Percentiles rank a stretch among this genome's conserved stretches.
Evolutionary conservation across 2,797 vertebrate species (phyloP).

Genomic region (Dallia pectoralis): DNA sequence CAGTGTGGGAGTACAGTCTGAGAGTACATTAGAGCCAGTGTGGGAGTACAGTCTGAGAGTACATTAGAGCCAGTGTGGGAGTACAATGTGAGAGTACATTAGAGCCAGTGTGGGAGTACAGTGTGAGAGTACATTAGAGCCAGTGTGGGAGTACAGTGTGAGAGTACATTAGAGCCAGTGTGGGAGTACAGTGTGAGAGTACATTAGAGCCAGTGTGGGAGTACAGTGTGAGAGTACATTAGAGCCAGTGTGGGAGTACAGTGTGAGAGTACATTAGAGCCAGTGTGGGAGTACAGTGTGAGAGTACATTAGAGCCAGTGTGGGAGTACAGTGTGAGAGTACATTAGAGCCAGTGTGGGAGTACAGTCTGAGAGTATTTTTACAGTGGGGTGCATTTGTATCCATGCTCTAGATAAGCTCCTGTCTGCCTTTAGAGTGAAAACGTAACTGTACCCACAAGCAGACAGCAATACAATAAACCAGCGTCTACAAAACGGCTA

Average conservation of each 20-base stretch:
- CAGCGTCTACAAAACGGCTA: not conserved
- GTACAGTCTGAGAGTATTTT: conserved; percentile 45
- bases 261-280: conserved; percentile 50
- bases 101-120: too few species aligned
- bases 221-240: conserved; percentile 46
- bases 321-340: conserved; percentile 43
- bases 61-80: too few species aligned
- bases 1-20: conserved; percentile 43
- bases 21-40: too few species aligned
- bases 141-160: conserved; percentile 43
- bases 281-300: conserved; percentile 43
- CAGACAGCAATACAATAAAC: conserved; percentile 7
- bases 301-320: too few species aligned
- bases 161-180: too few species aligned
- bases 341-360: conserved; percentile 47
- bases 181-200: conserved; percentile 43
- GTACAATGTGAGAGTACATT: conserved; percentile 45
- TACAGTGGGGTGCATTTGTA: conserved; percentile 39
- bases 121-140: conserved; percentile 50
- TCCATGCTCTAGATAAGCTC: conserved; percentile 43
- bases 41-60: conserved; percentile 44
- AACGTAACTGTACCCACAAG: conserved; percentile 25
- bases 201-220: too few species aligned
- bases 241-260: too few species aligned
- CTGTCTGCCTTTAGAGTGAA: conserved; percentile 34